Evolutionary conservation across 2,113 vertebrate species (phyloP).

Genomic region (Tichodroma muraria): DNA sequence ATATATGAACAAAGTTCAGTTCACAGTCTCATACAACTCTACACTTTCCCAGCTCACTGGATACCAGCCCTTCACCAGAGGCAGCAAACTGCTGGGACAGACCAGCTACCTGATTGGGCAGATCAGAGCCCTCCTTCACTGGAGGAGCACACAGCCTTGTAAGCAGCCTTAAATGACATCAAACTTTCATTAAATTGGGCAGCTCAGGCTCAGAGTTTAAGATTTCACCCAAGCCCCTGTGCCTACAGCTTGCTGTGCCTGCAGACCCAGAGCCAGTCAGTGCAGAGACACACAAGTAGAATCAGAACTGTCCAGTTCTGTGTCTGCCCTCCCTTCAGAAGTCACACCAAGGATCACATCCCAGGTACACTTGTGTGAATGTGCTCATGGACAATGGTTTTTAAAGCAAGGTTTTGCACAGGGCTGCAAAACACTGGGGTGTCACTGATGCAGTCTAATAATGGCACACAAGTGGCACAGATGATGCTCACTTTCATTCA

Average conservation of each 20-base stretch:
- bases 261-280: not conserved
- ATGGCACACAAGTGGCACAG: not conserved
- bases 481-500: not conserved
- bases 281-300: not conserved
- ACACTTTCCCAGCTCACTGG: not conserved
- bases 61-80: not conserved
- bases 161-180: not conserved
- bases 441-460: not conserved
- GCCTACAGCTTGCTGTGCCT: not conserved
- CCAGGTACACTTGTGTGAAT: not conserved
- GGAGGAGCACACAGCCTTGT: not conserved
- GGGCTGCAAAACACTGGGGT: not conserved
- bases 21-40: not conserved
- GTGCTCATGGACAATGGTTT: not conserved
- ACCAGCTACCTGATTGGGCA: not conserved
- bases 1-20: not conserved
- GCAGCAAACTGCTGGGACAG: not conserved
- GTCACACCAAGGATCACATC: not conserved
- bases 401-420: not conserved
- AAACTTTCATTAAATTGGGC: not conserved
- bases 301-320: not conserved
- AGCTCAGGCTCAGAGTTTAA: not conserved
- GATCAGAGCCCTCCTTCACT: not conserved
- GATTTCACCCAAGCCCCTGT: not conserved
- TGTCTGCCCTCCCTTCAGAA: not conserved